Evolutionary conservation across 2,888 invertebrate species (phyloP).

Genomic region (Morpho helenor): DNA sequence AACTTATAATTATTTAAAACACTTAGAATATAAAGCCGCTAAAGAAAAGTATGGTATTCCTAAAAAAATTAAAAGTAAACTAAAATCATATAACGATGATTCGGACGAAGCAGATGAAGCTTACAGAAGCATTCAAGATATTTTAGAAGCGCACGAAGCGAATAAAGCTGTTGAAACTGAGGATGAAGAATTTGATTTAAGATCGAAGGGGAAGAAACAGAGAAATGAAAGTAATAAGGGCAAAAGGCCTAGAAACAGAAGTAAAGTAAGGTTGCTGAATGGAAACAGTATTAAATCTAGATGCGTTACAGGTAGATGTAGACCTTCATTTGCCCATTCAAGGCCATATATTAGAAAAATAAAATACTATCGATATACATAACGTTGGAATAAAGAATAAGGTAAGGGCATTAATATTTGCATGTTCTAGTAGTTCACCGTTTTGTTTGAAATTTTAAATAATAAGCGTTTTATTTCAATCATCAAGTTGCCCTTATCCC

Average conservation of each 20-base stretch:
- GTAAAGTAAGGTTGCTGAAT: slow-evolving; percentile 36
- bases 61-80: background rate
- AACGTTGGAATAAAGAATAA: background rate
- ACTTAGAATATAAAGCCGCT: slow-evolving; percentile 44
- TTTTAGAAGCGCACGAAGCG: slow-evolving; percentile 60
- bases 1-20: slow-evolving; percentile 58
- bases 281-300: slow-evolving; percentile 39
- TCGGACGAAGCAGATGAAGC: slow-evolving; percentile 34
- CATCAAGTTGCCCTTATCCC: no score
- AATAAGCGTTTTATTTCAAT: no score
- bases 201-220: slow-evolving; percentile 28
- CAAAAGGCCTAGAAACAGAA: slow-evolving; percentile 26
- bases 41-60: slow-evolving; percentile 36
- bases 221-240: slow-evolving; percentile 10
- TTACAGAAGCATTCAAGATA: slow-evolving; percentile 60
- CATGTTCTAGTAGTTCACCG: no score
- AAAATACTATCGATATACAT: slow-evolving; percentile 40
- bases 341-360: slow-evolving; percentile 54
- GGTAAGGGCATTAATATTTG: no score
- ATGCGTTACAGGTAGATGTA: slow-evolving; percentile 50
- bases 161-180: slow-evolving; percentile 39
- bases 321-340: slow-evolving; percentile 37
- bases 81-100: slow-evolving; percentile 29
- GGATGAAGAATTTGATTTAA: slow-evolving; percentile 35
- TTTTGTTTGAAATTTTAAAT: no score